Base-by-base conservation (phyloP, 2,888 invertebrate genomes). In the Drosophila bunnanda region DNA sequence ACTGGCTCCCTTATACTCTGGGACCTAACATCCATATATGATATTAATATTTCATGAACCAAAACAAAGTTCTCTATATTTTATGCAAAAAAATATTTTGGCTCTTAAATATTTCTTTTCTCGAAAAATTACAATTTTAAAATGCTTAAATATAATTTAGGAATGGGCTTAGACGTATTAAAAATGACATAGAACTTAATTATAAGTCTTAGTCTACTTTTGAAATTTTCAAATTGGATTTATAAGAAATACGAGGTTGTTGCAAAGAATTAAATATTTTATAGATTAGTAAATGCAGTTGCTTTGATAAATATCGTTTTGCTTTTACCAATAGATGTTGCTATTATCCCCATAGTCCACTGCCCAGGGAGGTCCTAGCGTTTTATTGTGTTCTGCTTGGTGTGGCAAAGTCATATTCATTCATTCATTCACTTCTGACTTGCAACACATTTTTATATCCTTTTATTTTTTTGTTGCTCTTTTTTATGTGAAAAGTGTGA, bases 361-460 rank as follows among this genome's bases (percentile, higher is more conserved):
- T 78, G 74, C 65, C 59, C 70, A 54, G 66, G 32, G 52, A 30
- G 66, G 71, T 62, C 55, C 65, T 64, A 75, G 70, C 77, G 80
- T 86, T 82, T 86, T 82, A 82, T 82, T 82, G 83, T 86, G 62
- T 75, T 71, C 55, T 78, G 78, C 75, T 67, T 66, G 60, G 56
- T 79, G 76, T 65, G 69, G 81, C 69, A 71, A 73, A 83, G 66
- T 80, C 87, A 83, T 81, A 81, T 79, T 80, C 86, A 72, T 73
- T 72, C 73, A 76, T 79, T 80, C 82, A 79, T 79, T 82, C 83
- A 79, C 75, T 79, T 67, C 68, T 71, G 84, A 84, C 84, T 81
- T 79, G 82, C 87, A 84, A 84, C 83, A 83, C 83, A 83, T 79
- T 83, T 83, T 87, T 84, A 84, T 79, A 79, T 87, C 79, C 78